These are phyloP conservation scores for Subacronicta megacephala DNA, from an alignment of 2,888 invertebrate species.

Conservation along the genomic window DNA sequence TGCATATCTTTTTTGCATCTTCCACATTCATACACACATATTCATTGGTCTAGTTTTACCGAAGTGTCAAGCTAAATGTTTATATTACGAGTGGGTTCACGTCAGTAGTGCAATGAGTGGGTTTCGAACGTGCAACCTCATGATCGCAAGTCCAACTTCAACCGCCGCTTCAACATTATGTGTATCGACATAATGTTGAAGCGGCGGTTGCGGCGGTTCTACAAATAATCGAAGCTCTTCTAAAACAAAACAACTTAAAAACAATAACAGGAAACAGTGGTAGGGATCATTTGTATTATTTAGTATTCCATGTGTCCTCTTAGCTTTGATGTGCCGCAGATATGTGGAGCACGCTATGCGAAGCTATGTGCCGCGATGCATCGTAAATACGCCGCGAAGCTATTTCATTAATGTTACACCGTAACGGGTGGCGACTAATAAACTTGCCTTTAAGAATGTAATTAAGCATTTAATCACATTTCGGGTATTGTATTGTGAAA, in stretches of 20 bases:
- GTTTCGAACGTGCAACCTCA: no score
- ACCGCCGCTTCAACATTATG: no score
- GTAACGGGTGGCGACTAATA: constrained; percentile 24
- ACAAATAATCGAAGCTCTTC: constrained; percentile 26
- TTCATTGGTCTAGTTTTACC: no score
- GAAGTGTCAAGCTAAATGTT: no score
- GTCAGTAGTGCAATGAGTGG: no score
- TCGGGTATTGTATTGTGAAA: no score
- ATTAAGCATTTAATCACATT: constrained; percentile 33
- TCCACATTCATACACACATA: no score
- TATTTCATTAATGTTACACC: constrained; percentile 28
- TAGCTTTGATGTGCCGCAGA: constrained; percentile 54
- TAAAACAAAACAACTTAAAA: constrained; percentile 33
- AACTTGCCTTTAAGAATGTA: constrained; percentile 13
- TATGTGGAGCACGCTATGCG: constrained; percentile 51
- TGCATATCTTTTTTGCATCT: no score
- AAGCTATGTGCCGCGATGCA: constrained; percentile 43
- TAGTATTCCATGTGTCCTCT: constrained; percentile 41
- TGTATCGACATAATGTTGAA: no score
- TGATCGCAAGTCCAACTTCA: no score
- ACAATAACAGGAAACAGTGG: constrained; percentile 48
- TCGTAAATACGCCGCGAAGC: constrained; percentile 23
- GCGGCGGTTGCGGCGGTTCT: no score
- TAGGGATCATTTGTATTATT: constrained; percentile 40
- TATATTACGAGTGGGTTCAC: no score